Evolutionary conservation across 35 echinoderm and acorn worm genomes (phyloP), one percentile per base, ranked within the genome.

Genomic region (Lytechinus variegatus): DNA sequence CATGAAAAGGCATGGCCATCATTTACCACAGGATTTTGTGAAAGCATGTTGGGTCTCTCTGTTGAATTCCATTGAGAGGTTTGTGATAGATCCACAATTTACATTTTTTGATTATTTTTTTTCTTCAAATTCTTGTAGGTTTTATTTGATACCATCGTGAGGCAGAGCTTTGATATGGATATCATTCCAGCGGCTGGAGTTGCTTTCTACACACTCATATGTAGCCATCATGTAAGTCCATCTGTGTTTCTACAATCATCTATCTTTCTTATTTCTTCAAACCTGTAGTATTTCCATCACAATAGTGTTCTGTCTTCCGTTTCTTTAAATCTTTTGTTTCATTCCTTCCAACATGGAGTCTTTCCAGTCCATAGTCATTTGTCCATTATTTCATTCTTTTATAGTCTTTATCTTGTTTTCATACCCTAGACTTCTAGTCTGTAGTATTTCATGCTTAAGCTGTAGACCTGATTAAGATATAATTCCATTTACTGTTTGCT

Each of bases 111-210:
- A 52, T 92, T 54, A 12, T 90, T 71, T 79, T 19, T n/a, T 90
- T 71, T 79, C 4, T n/a, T 19, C n/a, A 79, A 6, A 3, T 21
- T 79, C 1, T 1, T 95, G 4, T 89, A 99, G 98, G 98, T 98
- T 56, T 86, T 98, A 12, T 96, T 99, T 92, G 95, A 99, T 71
- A 88, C 96, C 16, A 88, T 99, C 12, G 93, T 99, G 28, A 94
- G 96, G 33, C 96, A 99, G 79, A 96, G 95, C 10, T 99, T 99
- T 96, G 98, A 99, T 58, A 96, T 98, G 92, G 98, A 99, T 87
- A 66, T 99, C 21, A 96, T 95, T 7, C 86, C 95, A 3, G 87
- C 95, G n/a, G 98, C 98, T 19, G 88, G 95, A 11, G 97, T 95
- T 33, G 95, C 97, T 29, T 95, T 99, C 52, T 99, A 99, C 95